Evolutionary conservation across 37 sponge, comb jelly and placozoan species (phyloP).

Genomic region (Mnemiopsis leidyi): DNA sequence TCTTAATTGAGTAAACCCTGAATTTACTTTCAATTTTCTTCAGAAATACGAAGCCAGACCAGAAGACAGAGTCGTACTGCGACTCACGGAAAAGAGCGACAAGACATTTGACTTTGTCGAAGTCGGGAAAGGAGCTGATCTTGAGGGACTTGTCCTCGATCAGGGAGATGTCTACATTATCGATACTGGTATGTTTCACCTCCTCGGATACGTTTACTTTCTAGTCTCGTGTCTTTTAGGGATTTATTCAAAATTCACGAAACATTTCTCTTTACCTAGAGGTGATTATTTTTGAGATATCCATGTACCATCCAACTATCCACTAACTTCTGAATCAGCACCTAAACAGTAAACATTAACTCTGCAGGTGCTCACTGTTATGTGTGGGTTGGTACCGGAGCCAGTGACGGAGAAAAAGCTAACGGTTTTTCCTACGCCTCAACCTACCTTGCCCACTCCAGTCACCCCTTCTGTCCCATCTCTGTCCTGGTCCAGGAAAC

Average conservation of each 20-base stretch:
- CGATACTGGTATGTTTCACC: conserved; percentile 55
- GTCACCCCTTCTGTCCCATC: conserved; percentile 25
- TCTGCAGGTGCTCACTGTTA: conserved; percentile 64
- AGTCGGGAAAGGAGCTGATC: conserved; percentile 46
- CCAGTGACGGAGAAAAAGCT: conserved; percentile 41
- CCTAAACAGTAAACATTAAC: too few relatives aligned
- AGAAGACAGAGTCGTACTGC: conserved; percentile 11
- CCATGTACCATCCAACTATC: too few relatives aligned
- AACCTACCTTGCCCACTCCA: conserved; percentile 59
- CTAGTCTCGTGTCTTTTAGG: too few relatives aligned
- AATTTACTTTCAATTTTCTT: too few relatives aligned
- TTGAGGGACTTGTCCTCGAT: conserved; percentile 28
- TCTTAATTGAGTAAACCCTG: too few relatives aligned
- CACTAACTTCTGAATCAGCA: too few relatives aligned
- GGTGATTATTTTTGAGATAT: too few relatives aligned
- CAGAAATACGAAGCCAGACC: conserved; percentile 56
- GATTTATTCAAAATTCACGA: too few relatives aligned
- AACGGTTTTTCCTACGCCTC: conserved; percentile 57
- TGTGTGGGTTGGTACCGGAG: conserved; percentile 39
- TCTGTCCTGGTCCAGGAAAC: conserved; percentile 10
- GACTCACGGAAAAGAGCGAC: conserved; percentile 53
- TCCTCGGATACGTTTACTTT: too few relatives aligned
- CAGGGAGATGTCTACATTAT: conserved; percentile 62
- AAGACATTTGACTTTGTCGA: conserved; percentile 48
- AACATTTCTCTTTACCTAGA: too few relatives aligned